Evolutionary conservation across 2,113 vertebrate genomes (phyloP).

Genomic region (Centrocercus urophasianus): DNA sequence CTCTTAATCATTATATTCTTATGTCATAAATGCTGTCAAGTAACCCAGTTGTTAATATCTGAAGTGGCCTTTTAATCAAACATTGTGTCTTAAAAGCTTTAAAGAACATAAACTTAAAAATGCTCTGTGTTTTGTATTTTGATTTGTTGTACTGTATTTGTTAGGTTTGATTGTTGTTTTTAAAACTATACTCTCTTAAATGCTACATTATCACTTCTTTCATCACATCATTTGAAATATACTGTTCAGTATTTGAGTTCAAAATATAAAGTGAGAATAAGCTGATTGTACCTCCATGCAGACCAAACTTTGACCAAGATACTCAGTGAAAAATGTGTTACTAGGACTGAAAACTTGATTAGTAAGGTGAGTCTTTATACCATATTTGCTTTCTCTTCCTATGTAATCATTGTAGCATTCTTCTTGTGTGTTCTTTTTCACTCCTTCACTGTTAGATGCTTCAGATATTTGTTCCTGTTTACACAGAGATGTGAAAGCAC

Average conservation of each 20-base stretch:
- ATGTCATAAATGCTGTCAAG: neutral
- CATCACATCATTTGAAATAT: neutral
- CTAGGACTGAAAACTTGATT: neutral
- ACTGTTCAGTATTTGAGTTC: neutral
- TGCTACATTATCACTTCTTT: neutral
- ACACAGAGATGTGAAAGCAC: neutral
- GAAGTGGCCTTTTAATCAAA: neutral
- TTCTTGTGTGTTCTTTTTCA: neutral
- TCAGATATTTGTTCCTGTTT: neutral
- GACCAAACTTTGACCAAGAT: neutral
- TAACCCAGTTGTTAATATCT: neutral
- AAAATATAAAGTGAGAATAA: neutral
- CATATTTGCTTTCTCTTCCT: neutral
- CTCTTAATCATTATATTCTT: neutral
- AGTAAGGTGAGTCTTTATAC: neutral
- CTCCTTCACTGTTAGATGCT: neutral
- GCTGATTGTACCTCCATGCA: neutral
- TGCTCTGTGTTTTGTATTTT: neutral
- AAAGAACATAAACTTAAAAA: conserved; percentile 3
- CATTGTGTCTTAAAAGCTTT: neutral
- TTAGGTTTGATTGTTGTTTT: conserved; percentile 16
- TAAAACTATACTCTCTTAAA: neutral
- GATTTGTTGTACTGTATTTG: conserved; percentile 41
- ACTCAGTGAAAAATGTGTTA: neutral
- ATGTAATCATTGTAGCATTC: neutral